These are phyloP conservation scores for Campylomormyrus tamandua DNA, from an alignment of 2,113 vertebrate genomes.

Conservation along the genomic window DNA sequence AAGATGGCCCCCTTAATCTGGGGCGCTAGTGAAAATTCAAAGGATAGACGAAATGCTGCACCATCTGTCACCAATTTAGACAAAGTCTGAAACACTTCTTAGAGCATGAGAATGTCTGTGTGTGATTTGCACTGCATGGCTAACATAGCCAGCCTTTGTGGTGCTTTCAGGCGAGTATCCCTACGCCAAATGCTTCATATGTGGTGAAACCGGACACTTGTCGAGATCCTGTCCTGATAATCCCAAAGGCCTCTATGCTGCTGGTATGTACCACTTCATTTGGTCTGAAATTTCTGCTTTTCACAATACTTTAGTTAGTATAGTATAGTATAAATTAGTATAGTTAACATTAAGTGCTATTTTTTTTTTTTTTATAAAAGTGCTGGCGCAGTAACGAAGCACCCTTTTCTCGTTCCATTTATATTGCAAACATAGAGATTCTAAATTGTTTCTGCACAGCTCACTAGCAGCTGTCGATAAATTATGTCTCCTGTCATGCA, in stretches of 20 bases:
- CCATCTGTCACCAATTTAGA: not conserved
- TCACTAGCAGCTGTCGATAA: not conserved
- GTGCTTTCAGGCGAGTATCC: slow-evolving; percentile 76
- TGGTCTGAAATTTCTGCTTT: not conserved
- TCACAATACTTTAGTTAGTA: too few species aligned
- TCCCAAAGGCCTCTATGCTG: slow-evolving; percentile 85
- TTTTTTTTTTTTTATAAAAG: too few species aligned
- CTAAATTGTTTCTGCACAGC: not conserved
- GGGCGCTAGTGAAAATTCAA: not conserved
- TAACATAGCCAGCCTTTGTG: not conserved
- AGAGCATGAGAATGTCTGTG: not conserved
- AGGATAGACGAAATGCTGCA: not conserved
- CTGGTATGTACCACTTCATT: slow-evolving; percentile 60
- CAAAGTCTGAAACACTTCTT: not conserved
- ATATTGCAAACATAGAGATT: not conserved
- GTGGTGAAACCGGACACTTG: slow-evolving; percentile 82
- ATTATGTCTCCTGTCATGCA: not conserved
- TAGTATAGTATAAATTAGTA: not conserved
- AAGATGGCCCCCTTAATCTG: not conserved
- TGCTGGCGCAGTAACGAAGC: not conserved
- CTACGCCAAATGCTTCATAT: slow-evolving; percentile 95
- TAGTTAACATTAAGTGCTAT: not conserved
- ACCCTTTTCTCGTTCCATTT: not conserved
- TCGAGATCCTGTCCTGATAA: slow-evolving; percentile 88
- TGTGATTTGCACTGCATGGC: not conserved